Evolutionary conservation across 2,797 vertebrate species (phyloP).

Genomic region (Tenualosa thibaudeaui): DNA sequence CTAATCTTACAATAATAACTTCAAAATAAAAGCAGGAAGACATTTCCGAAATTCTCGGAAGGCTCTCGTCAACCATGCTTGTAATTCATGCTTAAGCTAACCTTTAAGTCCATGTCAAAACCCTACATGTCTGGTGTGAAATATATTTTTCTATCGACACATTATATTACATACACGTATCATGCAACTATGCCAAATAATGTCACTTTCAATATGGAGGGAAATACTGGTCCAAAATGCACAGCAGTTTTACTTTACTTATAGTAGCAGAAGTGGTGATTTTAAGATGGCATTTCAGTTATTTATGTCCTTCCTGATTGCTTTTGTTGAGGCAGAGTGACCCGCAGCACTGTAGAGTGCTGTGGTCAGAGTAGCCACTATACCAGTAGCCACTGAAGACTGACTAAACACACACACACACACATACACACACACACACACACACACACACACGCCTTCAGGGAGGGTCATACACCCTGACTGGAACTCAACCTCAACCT

Average conservation of each 20-base stretch:
- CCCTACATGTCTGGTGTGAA: not conserved
- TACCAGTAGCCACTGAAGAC: not conserved
- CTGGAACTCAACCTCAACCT: constrained; percentile 67
- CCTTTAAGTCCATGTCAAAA: not conserved
- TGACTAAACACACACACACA: not conserved
- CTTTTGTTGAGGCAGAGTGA: not conserved
- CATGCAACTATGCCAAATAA: not conserved
- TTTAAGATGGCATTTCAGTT: not conserved
- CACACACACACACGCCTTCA: constrained; percentile 20
- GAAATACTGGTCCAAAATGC: not conserved
- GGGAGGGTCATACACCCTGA: constrained; percentile 58
- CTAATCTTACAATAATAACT: constrained; percentile 7
- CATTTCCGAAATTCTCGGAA: constrained; percentile 19
- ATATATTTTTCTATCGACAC: not conserved
- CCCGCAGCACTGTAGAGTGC: not conserved
- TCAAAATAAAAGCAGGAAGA: constrained; percentile 13
- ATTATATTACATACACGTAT: not conserved
- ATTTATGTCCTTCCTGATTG: not conserved
- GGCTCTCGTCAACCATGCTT: not conserved
- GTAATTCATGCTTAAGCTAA: not conserved
- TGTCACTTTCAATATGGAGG: not conserved
- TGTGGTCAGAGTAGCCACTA: not conserved
- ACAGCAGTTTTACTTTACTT: not conserved
- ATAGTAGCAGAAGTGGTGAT: not conserved
- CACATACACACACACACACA: constrained; percentile 11